Base-by-base conservation (phyloP, 2,888 invertebrate genomes). In the Periphyllus acericola region DNA sequence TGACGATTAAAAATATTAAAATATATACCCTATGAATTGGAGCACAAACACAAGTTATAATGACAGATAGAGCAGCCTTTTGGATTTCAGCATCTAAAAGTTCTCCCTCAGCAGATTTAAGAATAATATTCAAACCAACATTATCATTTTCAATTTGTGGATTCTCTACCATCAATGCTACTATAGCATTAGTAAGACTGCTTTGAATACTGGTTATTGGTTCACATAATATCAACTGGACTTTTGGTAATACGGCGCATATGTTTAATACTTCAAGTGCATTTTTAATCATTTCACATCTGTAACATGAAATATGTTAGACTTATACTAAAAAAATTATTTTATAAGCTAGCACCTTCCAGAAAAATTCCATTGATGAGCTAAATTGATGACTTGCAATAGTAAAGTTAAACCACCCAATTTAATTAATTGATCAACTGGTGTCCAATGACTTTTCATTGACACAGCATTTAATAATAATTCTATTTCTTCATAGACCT, bases 11-110 rank as follows among this genome's bases (percentile, higher is more conserved):
- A 17, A 66, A 79, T 91, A 85, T 4, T 19, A 68, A 75, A 75
- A 25, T 78, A 34, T 93, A 92, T 91, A 96, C 96, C 92, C 96
- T 93, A 89, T 95, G 94, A 21, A 96, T 94, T 0, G 98, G 98
- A 3, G 97, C 97, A 92, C 98, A 98, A 1, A 98, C 97, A 92
- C 98, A 98, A 92, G 98, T 98, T 84, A 97, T 96, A 88, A 99
- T 94, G 34, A 98, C 96, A 90, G 96, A 94, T 2, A 99, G 93
- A 0, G 99, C 98, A 0, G 98, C 95, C 90, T 96, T 96, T 92
- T 98, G 96, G 0, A 98, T 97, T 90, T 98, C 98, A 0, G 98
- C 94, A 91, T 98, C 98, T 3, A 95, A 94, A 0, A 97, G 95
- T 91, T 98, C 98, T 0, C 98, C 98, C 91, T 98, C 97, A 0